Conservation (phyloP, 2,113 vertebrate genomes). For the Scomber scombrus region DNA sequence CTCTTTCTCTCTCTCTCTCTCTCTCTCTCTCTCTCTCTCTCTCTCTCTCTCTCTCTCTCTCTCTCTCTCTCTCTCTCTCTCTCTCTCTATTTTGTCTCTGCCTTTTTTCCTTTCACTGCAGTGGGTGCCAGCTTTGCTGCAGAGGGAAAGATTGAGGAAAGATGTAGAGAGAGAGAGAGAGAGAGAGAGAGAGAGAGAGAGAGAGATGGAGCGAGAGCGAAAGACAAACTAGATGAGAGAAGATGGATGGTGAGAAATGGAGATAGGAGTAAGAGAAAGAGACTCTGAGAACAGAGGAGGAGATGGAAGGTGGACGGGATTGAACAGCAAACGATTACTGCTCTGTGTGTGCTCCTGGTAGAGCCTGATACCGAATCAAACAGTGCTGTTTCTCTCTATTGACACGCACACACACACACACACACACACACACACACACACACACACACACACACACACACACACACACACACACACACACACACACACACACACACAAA, state of each 20-base stretch:
- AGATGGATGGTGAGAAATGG: slow-evolving; percentile 67
- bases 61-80: slow-evolving; percentile 49
- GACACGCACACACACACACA: slow-evolving; percentile 50
- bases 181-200: slow-evolving; percentile 1
- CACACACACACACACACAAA: slow-evolving; percentile 32
- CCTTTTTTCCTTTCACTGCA: slow-evolving; percentile 77
- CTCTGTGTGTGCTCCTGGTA: slow-evolving; percentile 71
- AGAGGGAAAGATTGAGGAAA: slow-evolving; percentile 74
- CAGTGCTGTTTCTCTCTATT: slow-evolving; percentile 67
- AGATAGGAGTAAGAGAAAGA: slow-evolving; percentile 58
- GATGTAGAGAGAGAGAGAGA: slow-evolving; percentile 41
- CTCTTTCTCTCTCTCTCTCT: slow-evolving; percentile 33
- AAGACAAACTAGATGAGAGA: slow-evolving; percentile 58
- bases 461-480: slow-evolving; percentile 54
- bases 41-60: slow-evolving; percentile 42
- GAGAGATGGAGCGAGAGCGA: slow-evolving; percentile 12
- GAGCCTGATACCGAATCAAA: slow-evolving; percentile 76
- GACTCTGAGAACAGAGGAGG: slow-evolving; percentile 57
- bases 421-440: slow-evolving; percentile 56
- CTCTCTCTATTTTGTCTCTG: slow-evolving; percentile 31
- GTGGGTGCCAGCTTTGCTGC: slow-evolving; percentile 77
- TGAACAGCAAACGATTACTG: slow-evolving; percentile 67
- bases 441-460: slow-evolving; percentile 60
- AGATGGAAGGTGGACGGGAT: slow-evolving; percentile 56
- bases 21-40: too few species aligned